Evolutionary conservation across 2,113 vertebrate genomes (phyloP), one percentile per base, ranked within the genome.

Genomic region (Oreamnos americanus): DNA sequence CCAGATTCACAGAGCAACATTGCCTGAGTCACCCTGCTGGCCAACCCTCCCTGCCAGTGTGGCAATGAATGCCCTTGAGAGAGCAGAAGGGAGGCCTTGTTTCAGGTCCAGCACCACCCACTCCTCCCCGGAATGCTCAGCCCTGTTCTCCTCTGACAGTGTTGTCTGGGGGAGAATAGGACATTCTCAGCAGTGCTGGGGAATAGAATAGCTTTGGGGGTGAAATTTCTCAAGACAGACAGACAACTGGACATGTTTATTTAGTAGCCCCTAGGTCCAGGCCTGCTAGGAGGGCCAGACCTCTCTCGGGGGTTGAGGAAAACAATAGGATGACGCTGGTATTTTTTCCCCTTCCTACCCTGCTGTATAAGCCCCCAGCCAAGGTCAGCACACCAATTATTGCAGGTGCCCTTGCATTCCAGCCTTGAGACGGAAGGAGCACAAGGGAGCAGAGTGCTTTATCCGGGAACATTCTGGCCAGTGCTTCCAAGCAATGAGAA

Each of bases 51-150:
- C n/a, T 60, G 43, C 71, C 82, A 7, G 15, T 6, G 57, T 62
- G 74, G 90, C 89, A 91, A 53, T 2, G 87, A 83, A 82, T 7
- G 94, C 81, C 95, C 83, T 89, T 91, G 92, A 76, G 43, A 26
- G 53, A 94, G 79, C 92, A 97, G 93, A 87, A 95, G 90, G 92
- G 86, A 74, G 76, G 71, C 30, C 3, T 64, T 74, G 91, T 49
- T 9, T 0, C 1, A 47, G 2, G 43, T 36, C 93, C 93, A 64
- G 79, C 16, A 53, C 83, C 53, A 1, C 94, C 97, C 79, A 96
- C 95, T 2, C 76, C 55, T 82, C 67, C 92, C 93, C 45, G 17
- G 84, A 97, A 93, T 64, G 67, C 81, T 91, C 90, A 84, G 95
- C 58, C 76, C 79, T 47, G 39, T 93, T 91, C 74, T 64, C 53